Evolutionary conservation across 2,888 invertebrate species (phyloP).

Genomic region (Drosophila nr. fundita): DNA sequence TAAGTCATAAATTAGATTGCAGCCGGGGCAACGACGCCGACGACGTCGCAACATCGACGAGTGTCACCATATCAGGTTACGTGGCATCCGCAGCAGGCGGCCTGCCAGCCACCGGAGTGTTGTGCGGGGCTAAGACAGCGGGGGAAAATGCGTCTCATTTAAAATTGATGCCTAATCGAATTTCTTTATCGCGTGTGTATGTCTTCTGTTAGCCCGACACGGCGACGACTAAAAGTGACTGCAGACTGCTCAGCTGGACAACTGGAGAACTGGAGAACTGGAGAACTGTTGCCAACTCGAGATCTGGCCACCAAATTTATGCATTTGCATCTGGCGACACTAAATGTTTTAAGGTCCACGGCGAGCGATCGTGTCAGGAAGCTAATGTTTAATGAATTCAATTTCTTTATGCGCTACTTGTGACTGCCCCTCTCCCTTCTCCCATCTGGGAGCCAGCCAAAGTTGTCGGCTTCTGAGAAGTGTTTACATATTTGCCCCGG

Average conservation of each 20-base stretch:
- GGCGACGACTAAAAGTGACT: conserved; percentile 26
- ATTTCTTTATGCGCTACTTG: conserved; percentile 80
- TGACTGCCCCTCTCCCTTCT: not conserved
- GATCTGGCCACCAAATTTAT: conserved; percentile 66
- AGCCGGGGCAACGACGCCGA: conserved; percentile 52
- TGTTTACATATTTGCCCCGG: not conserved
- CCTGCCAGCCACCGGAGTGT: conserved; percentile 23
- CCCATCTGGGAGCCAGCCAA: not conserved
- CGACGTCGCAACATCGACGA: conserved; percentile 57
- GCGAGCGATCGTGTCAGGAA: conserved; percentile 70
- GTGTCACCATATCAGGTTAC: conserved; percentile 79
- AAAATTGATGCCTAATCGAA: conserved; percentile 83
- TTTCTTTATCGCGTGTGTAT: conserved; percentile 82
- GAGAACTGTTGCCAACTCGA: conserved; percentile 6
- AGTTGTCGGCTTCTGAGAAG: not conserved
- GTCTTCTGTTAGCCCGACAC: conserved; percentile 63
- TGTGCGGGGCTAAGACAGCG: not conserved
- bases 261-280: not conserved
- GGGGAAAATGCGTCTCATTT: conserved; percentile 75
- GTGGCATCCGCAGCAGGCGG: conserved; percentile 75
- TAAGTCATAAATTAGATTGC: conserved; percentile 85
- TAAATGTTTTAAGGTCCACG: conserved; percentile 70
- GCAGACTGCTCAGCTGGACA: conserved; percentile 1
- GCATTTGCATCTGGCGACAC: conserved; percentile 77
- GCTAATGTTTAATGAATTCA: conserved; percentile 82